A percentile compares a stretch with the other conserved stretches of the same genome.
phyloP scores from a whole-genome alignment of 2,797 vertebrate genomes.

The Dallia pectoralis region DNA sequence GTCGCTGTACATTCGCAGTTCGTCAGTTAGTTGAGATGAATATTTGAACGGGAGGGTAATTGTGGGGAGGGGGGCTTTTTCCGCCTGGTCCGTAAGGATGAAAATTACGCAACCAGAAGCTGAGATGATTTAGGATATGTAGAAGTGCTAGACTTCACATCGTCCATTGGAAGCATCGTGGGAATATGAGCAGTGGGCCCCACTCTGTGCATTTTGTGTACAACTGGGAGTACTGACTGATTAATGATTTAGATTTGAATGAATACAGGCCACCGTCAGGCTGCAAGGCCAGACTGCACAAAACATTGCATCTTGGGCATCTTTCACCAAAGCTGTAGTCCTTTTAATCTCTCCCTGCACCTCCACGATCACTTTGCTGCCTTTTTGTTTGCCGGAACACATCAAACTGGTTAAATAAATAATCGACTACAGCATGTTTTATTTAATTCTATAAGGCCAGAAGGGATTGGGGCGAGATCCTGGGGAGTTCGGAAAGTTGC shows the following conservation, averaged over 20 bases:
- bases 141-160: conserved; percentile 20
- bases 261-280: conserved; percentile 39
- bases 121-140: background rate
- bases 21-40: background rate
- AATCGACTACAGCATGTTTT: conserved; percentile 73
- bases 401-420: conserved; percentile 77
- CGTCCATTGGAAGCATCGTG: conserved; percentile 60
- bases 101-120: background rate
- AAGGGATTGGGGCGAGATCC: conserved; percentile 48
- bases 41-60: background rate
- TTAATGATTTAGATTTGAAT: conserved; percentile 75
- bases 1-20: background rate
- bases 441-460: conserved; percentile 62
- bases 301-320: conserved; percentile 38
- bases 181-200: conserved; percentile 65
- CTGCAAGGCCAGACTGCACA: conserved; percentile 39
- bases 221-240: conserved; percentile 65
- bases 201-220: conserved; percentile 70
- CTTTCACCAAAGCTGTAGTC: conserved; percentile 59
- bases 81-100: background rate
- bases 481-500: conserved; percentile 57
- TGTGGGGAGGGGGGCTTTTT: background rate
- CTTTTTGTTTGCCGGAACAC: conserved; percentile 48
- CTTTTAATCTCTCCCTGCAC: background rate
- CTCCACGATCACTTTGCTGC: conserved; percentile 45